Evolutionary conservation across 2,797 vertebrate species (phyloP), one percentile per base, ranked within the genome.

Genomic region (Cryptoprocta ferox): DNA sequence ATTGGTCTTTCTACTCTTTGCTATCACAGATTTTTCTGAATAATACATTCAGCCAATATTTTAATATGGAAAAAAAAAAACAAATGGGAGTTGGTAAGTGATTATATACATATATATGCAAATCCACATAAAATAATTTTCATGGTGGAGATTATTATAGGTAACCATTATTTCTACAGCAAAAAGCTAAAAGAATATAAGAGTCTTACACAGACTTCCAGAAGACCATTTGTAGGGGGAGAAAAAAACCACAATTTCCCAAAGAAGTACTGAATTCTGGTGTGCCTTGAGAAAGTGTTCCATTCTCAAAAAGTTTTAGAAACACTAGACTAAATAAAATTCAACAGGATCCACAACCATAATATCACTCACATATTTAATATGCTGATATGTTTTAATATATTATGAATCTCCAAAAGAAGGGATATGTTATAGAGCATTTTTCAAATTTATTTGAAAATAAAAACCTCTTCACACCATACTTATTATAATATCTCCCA

Each of bases 391-490:
- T 79, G 35, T 21, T 85, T 88, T 78, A 89, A 82, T 81, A 96
- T 28, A 89, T 24, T 81, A 13, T 42, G 18, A 83, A 18, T 76
- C 53, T 78, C 42, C 42, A 83, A 91, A 94, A 61, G 26, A 7
- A 88, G 65, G 28, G 59, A 19, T 66, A 82, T 26, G 92, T 56
- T 94, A 95, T 53, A 19, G 26, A 83, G 71, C 21, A 95, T 59
- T 24, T 59, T 56, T 26, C 68, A 97, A 89, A 63, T 96, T 93
- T 89, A 89, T 56, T 42, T 96, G n/a, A 96, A 89, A 3, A 13
- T 90, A 68, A 93, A 95, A 95, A 68, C 14, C 26, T 91, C 90
- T 89, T 92, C 12, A 68, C 82, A 73, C 3, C 65, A 95, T 65
- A 87, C 48, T 53, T 93, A 39, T 59, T 37, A 24, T 45, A 91